Evolutionary conservation across 2,113 vertebrate genomes (phyloP).

Genomic region (Pagrus major): DNA sequence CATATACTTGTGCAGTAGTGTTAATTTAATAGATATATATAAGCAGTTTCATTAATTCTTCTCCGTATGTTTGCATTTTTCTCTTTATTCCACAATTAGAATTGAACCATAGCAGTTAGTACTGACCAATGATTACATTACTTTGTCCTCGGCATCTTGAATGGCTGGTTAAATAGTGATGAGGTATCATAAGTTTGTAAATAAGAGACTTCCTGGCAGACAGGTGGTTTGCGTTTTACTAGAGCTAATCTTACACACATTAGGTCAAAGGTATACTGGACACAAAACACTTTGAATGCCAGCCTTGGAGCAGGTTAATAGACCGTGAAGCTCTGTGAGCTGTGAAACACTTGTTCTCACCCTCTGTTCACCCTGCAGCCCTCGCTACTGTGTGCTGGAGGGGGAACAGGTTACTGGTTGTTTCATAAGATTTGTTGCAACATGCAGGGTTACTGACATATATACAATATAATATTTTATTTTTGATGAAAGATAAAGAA

Average conservation of each 20-base stretch:
- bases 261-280: conserved; percentile 72
- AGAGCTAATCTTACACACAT: conserved; percentile 72
- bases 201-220: conserved; percentile 68
- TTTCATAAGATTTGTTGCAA: conserved; percentile 19
- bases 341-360: conserved; percentile 64
- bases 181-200: conserved; percentile 58
- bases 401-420: not conserved
- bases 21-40: not conserved
- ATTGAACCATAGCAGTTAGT: not conserved
- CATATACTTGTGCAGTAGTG: not conserved
- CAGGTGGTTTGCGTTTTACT: conserved; percentile 77
- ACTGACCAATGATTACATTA: not conserved
- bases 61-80: not conserved
- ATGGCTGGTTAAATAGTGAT: conserved; percentile 78
- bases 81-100: not conserved
- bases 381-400: conserved; percentile 68
- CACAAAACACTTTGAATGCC: conserved; percentile 17
- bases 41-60: not conserved
- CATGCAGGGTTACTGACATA: not conserved
- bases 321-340: conserved; percentile 49
- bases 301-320: conserved; percentile 61
- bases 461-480: not conserved
- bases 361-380: conserved; percentile 44
- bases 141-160: conserved; percentile 17
- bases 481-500: not conserved